Percentiles rank a stretch among this genome's conserved stretches.
phyloP scores from a whole-genome alignment of 1,140 invertebrate species.

The Drosophila burlai region DNA sequence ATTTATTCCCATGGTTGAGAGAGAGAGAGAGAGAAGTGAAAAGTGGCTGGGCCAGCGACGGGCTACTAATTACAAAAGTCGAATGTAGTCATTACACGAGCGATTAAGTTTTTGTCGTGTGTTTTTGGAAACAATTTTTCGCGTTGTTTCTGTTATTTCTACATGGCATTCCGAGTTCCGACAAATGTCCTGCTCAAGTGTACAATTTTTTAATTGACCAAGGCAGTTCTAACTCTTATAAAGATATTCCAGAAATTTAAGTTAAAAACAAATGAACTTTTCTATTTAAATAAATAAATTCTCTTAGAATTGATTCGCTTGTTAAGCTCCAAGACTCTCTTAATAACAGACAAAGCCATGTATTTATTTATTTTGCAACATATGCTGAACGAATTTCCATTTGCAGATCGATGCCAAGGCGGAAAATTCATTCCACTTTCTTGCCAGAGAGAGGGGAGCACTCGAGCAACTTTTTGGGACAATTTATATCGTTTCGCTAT shows the following conservation, averaged over 20 bases:
- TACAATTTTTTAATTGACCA: slow-evolving; percentile 47
- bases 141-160: slow-evolving; percentile 21
- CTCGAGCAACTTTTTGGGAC: slow-evolving; percentile 24
- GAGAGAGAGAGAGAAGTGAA: slow-evolving; percentile 1
- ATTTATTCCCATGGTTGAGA: slow-evolving; percentile 55
- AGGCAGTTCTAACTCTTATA: too few relatives aligned
- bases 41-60: slow-evolving; percentile 44
- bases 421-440: slow-evolving; percentile 6
- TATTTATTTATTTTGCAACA: slow-evolving; percentile 8
- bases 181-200: slow-evolving; percentile 55
- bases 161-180: slow-evolving; percentile 14
- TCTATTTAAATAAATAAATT: too few relatives aligned
- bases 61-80: slow-evolving; percentile 83
- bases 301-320: too few relatives aligned
- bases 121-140: slow-evolving; percentile 61
- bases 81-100: slow-evolving; percentile 83
- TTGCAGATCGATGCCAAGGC: slow-evolving; percentile 4
- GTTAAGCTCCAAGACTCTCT: not conserved
- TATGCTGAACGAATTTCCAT: slow-evolving; percentile 7
- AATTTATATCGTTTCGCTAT: slow-evolving; percentile 40
- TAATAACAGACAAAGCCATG: not conserved
- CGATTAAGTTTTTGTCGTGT: slow-evolving; percentile 83
- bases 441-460: not conserved
- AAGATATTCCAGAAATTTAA: not conserved
- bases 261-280: not conserved